Evolutionary conservation across 64 coral and sea anemone species (phyloP), one percentile per base, ranked within the genome.

Genomic region (Montipora capricornis): DNA sequence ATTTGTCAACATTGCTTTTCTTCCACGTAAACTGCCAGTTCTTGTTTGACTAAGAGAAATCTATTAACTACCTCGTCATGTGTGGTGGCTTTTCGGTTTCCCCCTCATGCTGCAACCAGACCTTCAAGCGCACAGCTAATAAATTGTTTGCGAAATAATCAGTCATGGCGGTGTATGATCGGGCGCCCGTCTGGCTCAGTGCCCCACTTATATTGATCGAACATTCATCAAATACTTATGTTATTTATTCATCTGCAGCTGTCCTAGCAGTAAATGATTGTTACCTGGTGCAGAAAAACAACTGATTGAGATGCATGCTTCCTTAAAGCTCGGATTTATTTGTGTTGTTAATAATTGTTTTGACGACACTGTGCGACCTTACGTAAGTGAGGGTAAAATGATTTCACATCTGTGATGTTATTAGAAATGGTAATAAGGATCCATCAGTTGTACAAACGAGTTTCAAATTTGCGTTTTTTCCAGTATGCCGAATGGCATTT

Each of bases 41-140:
- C 71, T 86, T 73, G 82, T 86, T 86, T 86, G 82, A 10, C 8
- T 0, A 71, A n/a, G 46, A 15, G 66, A 86, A 86, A 86, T 86
- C 71, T 86, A 86, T 86, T 86, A 86, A 86, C 19, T 7, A 1
- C n/a, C 82, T 69, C 62, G 47, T 45, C 19, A 48, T 22, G 15
- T 46, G 82, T 86, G 8, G 60, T 62, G 37, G 81, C 68, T 68
- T 73, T 20, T 4, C 71, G 45, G 67, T 73, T 68, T 73, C 15
- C 17, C 59, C 47, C 19, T 44, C 81, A 15, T 60, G 59, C 81
- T 44, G 6, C 11, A 68, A 46, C 37, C 20, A 69, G 22, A 44
- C 47, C 45, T 19, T 13, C 4, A 61, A 45, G 44, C 46, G 17
- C 15, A 24, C 9, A 50, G 3, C 48, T 19, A 71, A 86, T 51